Base-by-base conservation (phyloP, 2,888 invertebrate genomes). In the Ennomos fuscantarius region DNA sequence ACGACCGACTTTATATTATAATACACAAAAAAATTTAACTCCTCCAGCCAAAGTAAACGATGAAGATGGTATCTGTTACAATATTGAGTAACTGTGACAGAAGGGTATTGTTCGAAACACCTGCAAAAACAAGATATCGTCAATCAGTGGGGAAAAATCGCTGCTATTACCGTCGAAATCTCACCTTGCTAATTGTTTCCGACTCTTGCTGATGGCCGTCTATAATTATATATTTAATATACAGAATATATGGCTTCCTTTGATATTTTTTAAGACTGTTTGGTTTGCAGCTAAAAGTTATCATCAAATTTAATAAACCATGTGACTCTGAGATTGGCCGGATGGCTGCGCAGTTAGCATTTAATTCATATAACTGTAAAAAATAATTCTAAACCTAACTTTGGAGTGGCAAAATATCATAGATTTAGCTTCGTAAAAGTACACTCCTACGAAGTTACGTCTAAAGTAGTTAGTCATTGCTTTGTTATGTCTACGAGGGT, bases 111-210 rank as follows among this genome's bases (percentile, higher is more conserved):
- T 76, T 53, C 12, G n/a, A 54, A 40, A 60, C 82, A 84, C 75
- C 83, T 85, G 84, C 78, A 62, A 70, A 70, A 75, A 78, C 79
- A 81, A 84, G 78, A 76, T 81, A 74, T 59, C 68, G 51, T 55
- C 60, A 50, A 63, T 66, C 64, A 62, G 61, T 50, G 62, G 74
- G 63, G 78, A 76, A 82, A 82, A 81, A 81, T 81, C 78, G 78
- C 68, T 57, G 73, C 64, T 64, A 75, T 77, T 81, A 72, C 59
- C 43, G 34, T 47, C 56, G 50, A 76, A 73, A 79, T 78, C 78
- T 82, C 88, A 89, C 80, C 87, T 88, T 88, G 86, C 87, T 87
- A 87, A 89, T 87, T 86, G 81, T 86, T 87, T 87, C 86, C 84
- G 82, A 79, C 74, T 63, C 57, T 32, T 11, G 32, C 36, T 36